Conservation (phyloP, 2,113 vertebrate species). For the Oceanodroma tethys region DNA sequence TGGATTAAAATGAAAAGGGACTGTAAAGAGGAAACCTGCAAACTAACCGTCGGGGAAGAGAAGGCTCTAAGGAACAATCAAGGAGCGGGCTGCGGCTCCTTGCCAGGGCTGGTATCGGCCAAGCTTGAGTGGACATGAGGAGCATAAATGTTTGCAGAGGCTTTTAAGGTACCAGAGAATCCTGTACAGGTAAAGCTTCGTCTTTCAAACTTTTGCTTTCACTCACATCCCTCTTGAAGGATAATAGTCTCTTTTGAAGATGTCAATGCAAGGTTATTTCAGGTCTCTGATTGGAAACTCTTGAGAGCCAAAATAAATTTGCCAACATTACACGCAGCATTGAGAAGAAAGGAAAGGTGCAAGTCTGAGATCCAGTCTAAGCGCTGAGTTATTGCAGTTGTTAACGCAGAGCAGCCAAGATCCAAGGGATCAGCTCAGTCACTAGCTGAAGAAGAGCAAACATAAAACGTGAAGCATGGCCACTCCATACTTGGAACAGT, state of each 20-base stretch:
- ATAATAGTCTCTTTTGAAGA: background rate
- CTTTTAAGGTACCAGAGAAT: background rate
- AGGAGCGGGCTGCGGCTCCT: background rate
- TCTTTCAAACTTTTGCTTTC: background rate
- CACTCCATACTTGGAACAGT: background rate
- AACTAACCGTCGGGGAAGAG: background rate
- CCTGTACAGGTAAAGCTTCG: background rate
- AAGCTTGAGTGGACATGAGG: background rate
- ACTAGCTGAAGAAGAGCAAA: background rate
- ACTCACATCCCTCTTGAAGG: background rate
- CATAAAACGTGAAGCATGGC: background rate
- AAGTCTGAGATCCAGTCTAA: background rate
- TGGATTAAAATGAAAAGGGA: background rate
- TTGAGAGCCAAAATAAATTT: background rate
- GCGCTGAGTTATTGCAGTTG: rapidly evolving
- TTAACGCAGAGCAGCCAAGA: background rate
- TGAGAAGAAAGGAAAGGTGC: background rate
- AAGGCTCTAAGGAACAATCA: background rate
- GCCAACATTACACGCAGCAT: background rate
- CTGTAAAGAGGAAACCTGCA: background rate
- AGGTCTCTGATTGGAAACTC: background rate
- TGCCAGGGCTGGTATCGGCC: background rate
- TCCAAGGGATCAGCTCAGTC: background rate
- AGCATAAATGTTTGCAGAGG: background rate
- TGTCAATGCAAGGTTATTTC: background rate